Evolutionary conservation across 2,113 vertebrate genomes (phyloP), one percentile per base, ranked within the genome.

Genomic region (Callipepla squamata): DNA sequence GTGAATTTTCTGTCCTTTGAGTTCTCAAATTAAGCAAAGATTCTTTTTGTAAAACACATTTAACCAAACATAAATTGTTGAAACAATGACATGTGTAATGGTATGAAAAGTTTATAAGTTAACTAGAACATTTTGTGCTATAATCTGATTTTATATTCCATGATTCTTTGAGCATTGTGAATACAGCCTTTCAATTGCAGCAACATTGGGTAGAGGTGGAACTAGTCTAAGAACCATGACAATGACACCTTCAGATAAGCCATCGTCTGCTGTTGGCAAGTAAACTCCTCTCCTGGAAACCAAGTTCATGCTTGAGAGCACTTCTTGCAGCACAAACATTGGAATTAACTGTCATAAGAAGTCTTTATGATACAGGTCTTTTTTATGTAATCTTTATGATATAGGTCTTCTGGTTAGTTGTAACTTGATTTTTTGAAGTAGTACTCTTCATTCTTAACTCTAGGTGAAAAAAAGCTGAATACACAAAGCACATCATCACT

Each of bases 11-110:
- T 65, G 34, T 69, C 78, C 63, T 45, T 21, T 67, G 78, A 62
- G 84, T 74, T 89, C 92, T 89, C 79, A 89, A 82, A 92, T 80
- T 45, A 80, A 89, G 78, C 8, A 76, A 77, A 38, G 14, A 67
- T 68, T 38, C 11, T 75, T 85, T 90, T 51, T 57, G 13, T 34
- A 89, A 92, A 74, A 61, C n/a, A 22, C 18, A 59, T 92, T 91
- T 91, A 89, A 80, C 45, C 19, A 78, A 79, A 73, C 53, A 6
- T 13, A 86, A 78, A 30, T n/a, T 80, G 84, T 5, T 69, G 32
- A 61, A 66, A 40, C 68, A 34, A 32, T 34, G 4, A 88, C 58
- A 77, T 32, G 2, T 88, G 14, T 78, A 44, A 61, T 47, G 40
- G 86, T 16, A 21, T 87, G 23, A 81, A 65, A 55, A n/a, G 20